Conservation (phyloP, 2,113 vertebrate genomes). For the Pan troglodytes region NHGRI_mPanTro3-v2.1_pri NC_072404.2:23276501-23277000, state of each 20-base stretch:
- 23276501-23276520: constrained; percentile 59
- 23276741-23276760: not conserved
- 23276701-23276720: not conserved
- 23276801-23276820: not conserved
- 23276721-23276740: not conserved
- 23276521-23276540: constrained; percentile 23
- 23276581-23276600: not conserved
- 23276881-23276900: not conserved
- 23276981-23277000: not conserved
- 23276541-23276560: not conserved
- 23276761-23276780: not conserved
- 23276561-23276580: not conserved
- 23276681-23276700: not conserved
- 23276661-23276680: not conserved
- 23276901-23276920: not conserved
- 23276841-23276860: not conserved
- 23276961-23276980: not conserved
- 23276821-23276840: not conserved
- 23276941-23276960: not conserved
- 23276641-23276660: not conserved
- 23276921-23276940: not conserved
- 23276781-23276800: not conserved
- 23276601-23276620: not conserved
- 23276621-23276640: not conserved
- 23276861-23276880: not conserved